Evolutionary conservation across 2,888 invertebrate genomes (phyloP).

Genomic region (Apeira syringaria): DNA sequence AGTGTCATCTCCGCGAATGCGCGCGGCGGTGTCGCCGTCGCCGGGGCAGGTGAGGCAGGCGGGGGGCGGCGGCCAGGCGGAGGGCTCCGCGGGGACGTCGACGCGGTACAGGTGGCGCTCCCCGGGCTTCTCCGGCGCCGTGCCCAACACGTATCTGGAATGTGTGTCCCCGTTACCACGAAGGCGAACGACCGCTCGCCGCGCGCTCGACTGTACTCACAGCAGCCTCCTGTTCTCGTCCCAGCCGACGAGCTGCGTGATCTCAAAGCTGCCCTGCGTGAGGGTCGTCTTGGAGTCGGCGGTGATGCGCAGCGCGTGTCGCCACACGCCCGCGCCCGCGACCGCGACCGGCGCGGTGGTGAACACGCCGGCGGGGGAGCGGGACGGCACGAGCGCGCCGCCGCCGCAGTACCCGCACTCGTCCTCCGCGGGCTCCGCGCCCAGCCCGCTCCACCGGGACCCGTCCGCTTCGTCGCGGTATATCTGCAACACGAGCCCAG

Average conservation of each 20-base stretch:
- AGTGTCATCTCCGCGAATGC: constrained; percentile 46
- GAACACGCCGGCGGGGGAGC: constrained; percentile 66
- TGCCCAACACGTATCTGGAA: constrained; percentile 91
- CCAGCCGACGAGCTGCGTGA: constrained; percentile 90
- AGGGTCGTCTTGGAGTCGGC: constrained; percentile 67
- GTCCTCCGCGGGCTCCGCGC: constrained; percentile 65
- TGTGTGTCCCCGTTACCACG: no score
- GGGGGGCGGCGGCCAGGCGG: constrained; percentile 66
- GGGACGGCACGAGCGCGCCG: constrained; percentile 61
- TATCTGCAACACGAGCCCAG: no score
- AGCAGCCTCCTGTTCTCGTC: constrained; percentile 88
- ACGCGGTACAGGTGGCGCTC: constrained; percentile 92
- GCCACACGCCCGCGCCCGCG: constrained; percentile 66
- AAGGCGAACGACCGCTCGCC: no score
- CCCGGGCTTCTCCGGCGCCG: constrained; percentile 90
- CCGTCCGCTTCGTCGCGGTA: constrained; percentile 71
- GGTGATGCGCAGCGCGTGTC: constrained; percentile 59
- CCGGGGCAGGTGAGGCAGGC: constrained; percentile 84
- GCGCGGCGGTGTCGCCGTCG: constrained; percentile 39
- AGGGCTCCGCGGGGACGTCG: constrained; percentile 53
- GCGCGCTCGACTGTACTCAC: no score
- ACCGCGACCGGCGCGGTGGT: constrained; percentile 79
- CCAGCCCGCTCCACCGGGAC: constrained; percentile 75
- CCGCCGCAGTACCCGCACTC: constrained; percentile 78
- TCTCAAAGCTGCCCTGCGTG: constrained; percentile 90